These are phyloP conservation scores for Chaetorhynchus papuensis DNA, from an alignment of 2,113 vertebrate species.

Conservation along the genomic window DNA sequence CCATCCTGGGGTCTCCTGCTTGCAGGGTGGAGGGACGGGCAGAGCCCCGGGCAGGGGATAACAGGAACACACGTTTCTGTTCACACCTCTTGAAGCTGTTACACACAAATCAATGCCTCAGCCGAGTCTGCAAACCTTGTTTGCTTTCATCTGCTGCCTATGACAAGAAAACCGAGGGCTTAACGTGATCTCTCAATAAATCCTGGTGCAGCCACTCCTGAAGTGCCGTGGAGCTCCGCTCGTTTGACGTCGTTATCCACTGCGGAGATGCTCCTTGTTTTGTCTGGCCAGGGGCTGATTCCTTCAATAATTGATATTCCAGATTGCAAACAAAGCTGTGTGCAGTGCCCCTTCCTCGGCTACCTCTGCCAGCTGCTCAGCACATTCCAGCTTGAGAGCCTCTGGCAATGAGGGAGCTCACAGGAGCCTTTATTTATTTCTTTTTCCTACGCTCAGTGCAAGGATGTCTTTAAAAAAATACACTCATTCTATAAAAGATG, in stretches of 20 bases:
- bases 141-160: slow-evolving; percentile 21
- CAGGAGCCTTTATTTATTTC: neutral
- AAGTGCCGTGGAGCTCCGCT: neutral
- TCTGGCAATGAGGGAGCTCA: neutral
- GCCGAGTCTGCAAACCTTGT: neutral
- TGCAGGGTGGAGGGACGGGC: rapidly evolving
- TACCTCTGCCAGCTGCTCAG: neutral
- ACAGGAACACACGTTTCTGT: neutral
- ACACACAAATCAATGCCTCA: neutral
- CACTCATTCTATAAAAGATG: neutral
- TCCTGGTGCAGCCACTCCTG: neutral
- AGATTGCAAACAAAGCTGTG: neutral
- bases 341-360: neutral
- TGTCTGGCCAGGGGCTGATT: neutral
- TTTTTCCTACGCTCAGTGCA: neutral
- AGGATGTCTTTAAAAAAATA: neutral
- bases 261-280: neutral
- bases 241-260: neutral
- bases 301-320: neutral
- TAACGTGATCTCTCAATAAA: slow-evolving; percentile 8
- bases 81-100: neutral
- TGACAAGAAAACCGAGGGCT: neutral
- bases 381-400: neutral
- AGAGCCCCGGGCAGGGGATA: neutral
- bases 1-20: neutral